Conservation (phyloP, 2,888 invertebrate genomes). For the Podotricha telesiphe region DNA sequence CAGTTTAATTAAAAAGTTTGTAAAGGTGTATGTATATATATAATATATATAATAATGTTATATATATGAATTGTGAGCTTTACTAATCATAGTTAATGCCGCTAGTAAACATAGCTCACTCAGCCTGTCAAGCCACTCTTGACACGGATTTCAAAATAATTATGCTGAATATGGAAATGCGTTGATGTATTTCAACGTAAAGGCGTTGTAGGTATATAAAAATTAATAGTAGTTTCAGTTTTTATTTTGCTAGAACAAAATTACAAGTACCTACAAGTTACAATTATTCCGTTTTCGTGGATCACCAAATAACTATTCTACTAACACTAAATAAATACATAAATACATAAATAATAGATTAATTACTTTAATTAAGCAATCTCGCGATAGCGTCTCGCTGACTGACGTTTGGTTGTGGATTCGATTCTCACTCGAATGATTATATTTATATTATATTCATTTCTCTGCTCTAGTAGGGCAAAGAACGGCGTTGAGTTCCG, state of each 20-base stretch:
- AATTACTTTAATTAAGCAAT: too few relatives aligned
- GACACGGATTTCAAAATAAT: constrained; percentile 22
- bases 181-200: constrained; percentile 3
- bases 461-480: too few relatives aligned
- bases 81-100: background rate
- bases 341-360: background rate
- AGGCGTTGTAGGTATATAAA: background rate
- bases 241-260: background rate
- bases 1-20: background rate
- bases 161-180: constrained; percentile 6
- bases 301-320: background rate
- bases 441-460: too few relatives aligned
- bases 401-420: too few relatives aligned
- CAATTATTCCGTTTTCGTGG: background rate
- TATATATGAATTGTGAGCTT: background rate
- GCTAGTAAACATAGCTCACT: constrained; percentile 10
- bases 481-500: too few relatives aligned
- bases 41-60: too few relatives aligned
- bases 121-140: constrained; percentile 15
- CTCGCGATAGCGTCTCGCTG: too few relatives aligned
- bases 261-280: background rate
- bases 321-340: background rate
- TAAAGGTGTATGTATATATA: too few relatives aligned
- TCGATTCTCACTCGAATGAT: too few relatives aligned
- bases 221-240: background rate